Evolutionary conservation across 1,140 invertebrate species (phyloP).

Genomic region (Drosophila pallidifrons): DNA sequence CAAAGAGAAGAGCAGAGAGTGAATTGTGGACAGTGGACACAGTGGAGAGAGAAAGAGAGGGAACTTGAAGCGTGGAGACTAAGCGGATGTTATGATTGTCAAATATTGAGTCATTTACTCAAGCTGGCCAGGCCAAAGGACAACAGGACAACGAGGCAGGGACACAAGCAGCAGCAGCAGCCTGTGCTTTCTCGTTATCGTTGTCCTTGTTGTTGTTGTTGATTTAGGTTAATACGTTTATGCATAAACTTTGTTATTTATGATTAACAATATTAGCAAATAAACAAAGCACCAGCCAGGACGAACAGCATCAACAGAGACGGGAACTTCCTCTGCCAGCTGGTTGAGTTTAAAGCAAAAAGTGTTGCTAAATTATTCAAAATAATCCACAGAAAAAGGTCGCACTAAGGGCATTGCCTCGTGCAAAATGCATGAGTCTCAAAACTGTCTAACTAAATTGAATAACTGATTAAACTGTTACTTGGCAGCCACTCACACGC

Average conservation of each 20-base stretch:
- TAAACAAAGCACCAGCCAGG: constrained; percentile 39
- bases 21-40: neutral
- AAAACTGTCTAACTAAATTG: constrained; percentile 80
- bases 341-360: constrained; percentile 47
- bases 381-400: constrained; percentile 70
- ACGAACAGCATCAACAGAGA: constrained; percentile 4
- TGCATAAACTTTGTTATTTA: constrained; percentile 83
- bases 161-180: constrained; percentile 17
- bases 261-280: constrained; percentile 74
- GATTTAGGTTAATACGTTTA: constrained; percentile 80
- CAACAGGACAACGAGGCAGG: constrained; percentile 33
- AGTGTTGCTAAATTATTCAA: constrained; percentile 71
- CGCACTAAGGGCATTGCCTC: constrained; percentile 62
- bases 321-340: neutral
- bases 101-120: constrained; percentile 80
- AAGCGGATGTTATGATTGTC: constrained; percentile 75
- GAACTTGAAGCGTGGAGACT: constrained; percentile 34
- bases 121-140: constrained; percentile 62
- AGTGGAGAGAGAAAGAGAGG: too few species aligned
- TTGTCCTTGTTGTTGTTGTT: constrained; percentile 44
- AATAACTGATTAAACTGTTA: constrained; percentile 81
- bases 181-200: constrained; percentile 22
- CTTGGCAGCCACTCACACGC: constrained; percentile 37
- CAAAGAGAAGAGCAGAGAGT: neutral
- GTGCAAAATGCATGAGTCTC: constrained; percentile 76